Conservation (phyloP, 2,888 invertebrate genomes). For the Bhutanitis thaidina region DNA sequence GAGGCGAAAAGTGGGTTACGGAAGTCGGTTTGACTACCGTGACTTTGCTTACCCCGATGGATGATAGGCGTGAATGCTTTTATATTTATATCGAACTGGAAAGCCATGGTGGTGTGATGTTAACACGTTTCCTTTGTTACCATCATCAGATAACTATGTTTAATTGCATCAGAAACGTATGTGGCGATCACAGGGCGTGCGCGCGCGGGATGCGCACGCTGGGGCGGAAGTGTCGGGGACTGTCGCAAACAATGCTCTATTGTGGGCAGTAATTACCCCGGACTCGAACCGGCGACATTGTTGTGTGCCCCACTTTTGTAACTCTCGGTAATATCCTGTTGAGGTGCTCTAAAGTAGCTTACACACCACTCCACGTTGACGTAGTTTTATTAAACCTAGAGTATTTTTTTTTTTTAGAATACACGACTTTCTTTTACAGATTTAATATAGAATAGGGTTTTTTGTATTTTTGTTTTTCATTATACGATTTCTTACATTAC, state of each 20-base stretch:
- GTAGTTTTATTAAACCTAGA: too few relatives aligned
- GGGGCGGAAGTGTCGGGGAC: constrained; percentile 52
- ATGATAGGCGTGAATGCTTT: too few relatives aligned
- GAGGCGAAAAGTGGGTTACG: too few relatives aligned
- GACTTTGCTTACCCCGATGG: too few relatives aligned
- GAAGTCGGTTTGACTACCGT: too few relatives aligned
- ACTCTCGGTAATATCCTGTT: constrained; percentile 23
- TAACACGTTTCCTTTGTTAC: constrained; percentile 6
- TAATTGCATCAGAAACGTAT: constrained; percentile 7
- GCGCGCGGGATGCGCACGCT: constrained; percentile 46
- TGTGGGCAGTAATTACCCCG: constrained; percentile 58
- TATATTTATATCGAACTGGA: too few relatives aligned
- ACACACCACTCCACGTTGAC: not conserved
- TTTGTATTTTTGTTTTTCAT: too few relatives aligned
- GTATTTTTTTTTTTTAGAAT: too few relatives aligned
- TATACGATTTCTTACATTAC: too few relatives aligned
- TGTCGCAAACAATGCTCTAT: constrained; percentile 66
- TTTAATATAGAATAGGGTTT: too few relatives aligned
- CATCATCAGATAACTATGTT: not conserved
- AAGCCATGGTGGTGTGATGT: not conserved
- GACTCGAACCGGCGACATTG: constrained; percentile 48
- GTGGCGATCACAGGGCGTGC: constrained; percentile 27
- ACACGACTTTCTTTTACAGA: too few relatives aligned
- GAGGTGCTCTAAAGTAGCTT: constrained; percentile 6
- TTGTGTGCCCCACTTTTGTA: constrained; percentile 38